Evolutionary conservation across 2,113 vertebrate species (phyloP).

Genomic region (Gopherus evgoodei): DNA sequence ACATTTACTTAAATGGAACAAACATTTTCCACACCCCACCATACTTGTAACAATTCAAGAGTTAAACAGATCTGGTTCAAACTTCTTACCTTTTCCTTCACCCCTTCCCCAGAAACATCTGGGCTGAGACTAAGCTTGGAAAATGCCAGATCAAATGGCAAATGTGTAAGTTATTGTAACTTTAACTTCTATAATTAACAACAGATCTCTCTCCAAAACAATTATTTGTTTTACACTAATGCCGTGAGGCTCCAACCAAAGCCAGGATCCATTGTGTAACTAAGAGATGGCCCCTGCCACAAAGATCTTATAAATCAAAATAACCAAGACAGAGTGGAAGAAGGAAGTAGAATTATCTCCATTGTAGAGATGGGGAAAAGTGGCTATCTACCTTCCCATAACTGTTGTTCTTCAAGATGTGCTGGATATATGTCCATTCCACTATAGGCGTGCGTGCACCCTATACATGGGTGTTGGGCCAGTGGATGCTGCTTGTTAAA

Average conservation of each 20-base stretch:
- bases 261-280: not conserved
- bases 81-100: not conserved
- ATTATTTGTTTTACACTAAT: too few relatives aligned
- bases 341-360: not conserved
- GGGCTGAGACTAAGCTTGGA: not conserved
- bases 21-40: not conserved
- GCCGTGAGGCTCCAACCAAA: not conserved
- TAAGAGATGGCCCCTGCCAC: not conserved
- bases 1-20: not conserved
- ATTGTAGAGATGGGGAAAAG: not conserved
- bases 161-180: not conserved
- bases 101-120: not conserved
- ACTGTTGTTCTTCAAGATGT: not conserved
- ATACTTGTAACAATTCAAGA: not conserved
- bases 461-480: too few relatives aligned
- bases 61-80: not conserved
- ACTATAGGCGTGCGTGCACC: too few relatives aligned
- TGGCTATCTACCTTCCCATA: not conserved
- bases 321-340: not conserved
- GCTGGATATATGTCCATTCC: not conserved
- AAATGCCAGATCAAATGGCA: not conserved
- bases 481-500: not conserved
- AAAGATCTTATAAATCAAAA: not conserved
- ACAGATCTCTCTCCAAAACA: not conserved
- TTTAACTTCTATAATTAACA: not conserved